phyloP scores from a whole-genome alignment of 2,888 invertebrate species.

The Pachycephus smyrnensis region DNA sequence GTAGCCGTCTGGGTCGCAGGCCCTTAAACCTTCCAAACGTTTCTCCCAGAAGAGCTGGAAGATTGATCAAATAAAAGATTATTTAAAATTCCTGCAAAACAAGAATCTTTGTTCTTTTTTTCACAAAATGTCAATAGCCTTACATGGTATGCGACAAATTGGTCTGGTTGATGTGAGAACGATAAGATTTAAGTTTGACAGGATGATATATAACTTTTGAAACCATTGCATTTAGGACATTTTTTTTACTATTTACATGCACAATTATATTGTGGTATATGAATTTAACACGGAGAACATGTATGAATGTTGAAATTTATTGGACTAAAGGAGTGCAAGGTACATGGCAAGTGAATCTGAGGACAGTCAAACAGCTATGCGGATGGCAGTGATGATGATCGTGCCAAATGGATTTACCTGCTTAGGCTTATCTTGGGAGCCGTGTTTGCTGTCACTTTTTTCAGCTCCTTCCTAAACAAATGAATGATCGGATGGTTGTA shows the following conservation, averaged over 20 bases:
- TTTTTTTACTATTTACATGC: neutral
- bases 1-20: constrained; percentile 87
- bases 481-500: constrained; percentile 48
- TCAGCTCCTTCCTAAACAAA: constrained; percentile 83
- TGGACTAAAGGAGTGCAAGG: neutral
- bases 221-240: neutral
- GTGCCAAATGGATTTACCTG: constrained; percentile 71
- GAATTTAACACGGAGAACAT: neutral
- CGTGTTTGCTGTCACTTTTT: constrained; percentile 89
- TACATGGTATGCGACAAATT: neutral
- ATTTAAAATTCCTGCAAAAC: neutral
- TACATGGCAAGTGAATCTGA: neutral
- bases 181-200: neutral
- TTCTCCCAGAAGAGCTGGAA: constrained; percentile 83
- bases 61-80: constrained; percentile 2
- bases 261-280: neutral
- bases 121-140: neutral
- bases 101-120: no score
- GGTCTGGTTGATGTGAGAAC: neutral
- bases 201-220: neutral
- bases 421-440: constrained; percentile 91
- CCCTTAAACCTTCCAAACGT: constrained; percentile 83
- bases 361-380: constrained; percentile 1
- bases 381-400: constrained; percentile 38
- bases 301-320: neutral